These are phyloP conservation scores for Spizaetus ornatus DNA, from an alignment of 2,113 vertebrate genomes.

Conservation along the genomic window DNA sequence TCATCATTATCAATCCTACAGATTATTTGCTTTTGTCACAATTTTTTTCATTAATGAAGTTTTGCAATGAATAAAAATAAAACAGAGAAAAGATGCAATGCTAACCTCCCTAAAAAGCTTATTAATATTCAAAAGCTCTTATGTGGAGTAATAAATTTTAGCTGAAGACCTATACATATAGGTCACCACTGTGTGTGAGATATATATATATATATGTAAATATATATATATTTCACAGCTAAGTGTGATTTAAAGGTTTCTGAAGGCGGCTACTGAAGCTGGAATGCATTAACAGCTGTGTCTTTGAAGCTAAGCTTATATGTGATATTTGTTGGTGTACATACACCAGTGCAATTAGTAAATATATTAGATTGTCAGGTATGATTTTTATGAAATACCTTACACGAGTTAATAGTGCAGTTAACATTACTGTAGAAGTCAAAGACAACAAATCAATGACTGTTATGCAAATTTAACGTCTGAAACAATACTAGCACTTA, in stretches of 20 bases:
- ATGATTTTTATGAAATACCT: not conserved
- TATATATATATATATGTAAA: not conserved
- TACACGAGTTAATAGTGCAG: not conserved
- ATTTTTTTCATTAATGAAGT: not conserved
- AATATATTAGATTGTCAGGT: not conserved
- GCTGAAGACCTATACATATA: not conserved
- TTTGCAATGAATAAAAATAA: not conserved
- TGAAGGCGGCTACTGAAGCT: not conserved
- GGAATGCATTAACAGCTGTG: not conserved
- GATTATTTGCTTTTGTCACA: not conserved
- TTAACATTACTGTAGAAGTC: not conserved
- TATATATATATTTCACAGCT: not conserved
- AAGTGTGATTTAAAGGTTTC: not conserved
- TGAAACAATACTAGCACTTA: not conserved
- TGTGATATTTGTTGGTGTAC: not conserved
- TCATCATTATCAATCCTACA: not conserved
- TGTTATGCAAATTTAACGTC: not conserved
- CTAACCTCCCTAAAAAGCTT: not conserved
- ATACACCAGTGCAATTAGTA: not conserved
- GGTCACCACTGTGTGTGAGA: not conserved
- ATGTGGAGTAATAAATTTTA: not conserved
- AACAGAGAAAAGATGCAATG: not conserved
- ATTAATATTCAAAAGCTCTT: not conserved
- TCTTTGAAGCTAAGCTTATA: not conserved
- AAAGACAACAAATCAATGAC: not conserved